These are phyloP conservation scores for Geococcyx californianus DNA, from an alignment of 2,113 vertebrate species.

Conservation along the genomic window DNA sequence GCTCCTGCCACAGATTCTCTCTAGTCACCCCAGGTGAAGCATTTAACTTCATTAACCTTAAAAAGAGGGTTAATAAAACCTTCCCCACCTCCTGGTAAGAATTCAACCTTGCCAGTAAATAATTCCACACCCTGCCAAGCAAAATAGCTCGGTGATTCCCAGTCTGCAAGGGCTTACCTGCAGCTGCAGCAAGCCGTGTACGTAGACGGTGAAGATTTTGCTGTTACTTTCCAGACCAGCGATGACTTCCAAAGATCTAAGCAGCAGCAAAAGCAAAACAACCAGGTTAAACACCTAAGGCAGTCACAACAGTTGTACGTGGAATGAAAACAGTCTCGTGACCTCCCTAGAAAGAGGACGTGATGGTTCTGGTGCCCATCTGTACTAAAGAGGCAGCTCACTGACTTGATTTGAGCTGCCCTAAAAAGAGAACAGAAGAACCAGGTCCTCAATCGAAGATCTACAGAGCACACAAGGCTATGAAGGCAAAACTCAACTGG, in stretches of 20 bases:
- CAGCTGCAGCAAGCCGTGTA: slow-evolving; percentile 91
- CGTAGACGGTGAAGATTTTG: slow-evolving; percentile 87
- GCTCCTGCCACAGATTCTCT: not conserved
- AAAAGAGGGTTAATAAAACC: not conserved
- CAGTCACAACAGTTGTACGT: not conserved
- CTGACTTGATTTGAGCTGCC: not conserved
- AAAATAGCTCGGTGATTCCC: not conserved
- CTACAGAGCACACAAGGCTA: not conserved
- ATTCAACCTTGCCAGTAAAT: not conserved
- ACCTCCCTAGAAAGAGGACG: not conserved
- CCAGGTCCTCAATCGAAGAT: not conserved
- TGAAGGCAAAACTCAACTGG: not conserved
- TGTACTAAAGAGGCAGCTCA: not conserved
- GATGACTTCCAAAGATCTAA: slow-evolving; percentile 91
- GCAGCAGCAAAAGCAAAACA: not conserved
- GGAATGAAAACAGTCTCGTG: rapidly evolving
- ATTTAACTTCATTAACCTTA: not conserved
- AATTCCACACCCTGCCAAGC: not conserved
- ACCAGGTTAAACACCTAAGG: not conserved
- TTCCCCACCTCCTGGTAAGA: not conserved
- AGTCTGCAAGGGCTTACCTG: slow-evolving; percentile 79
- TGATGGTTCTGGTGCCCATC: not conserved
- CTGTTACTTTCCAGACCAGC: slow-evolving; percentile 92
- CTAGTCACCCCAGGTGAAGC: not conserved
- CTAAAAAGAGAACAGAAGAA: not conserved